Evolutionary conservation across 2,113 vertebrate genomes (phyloP).

Genomic region (Dromiciops gliroides): DNA sequence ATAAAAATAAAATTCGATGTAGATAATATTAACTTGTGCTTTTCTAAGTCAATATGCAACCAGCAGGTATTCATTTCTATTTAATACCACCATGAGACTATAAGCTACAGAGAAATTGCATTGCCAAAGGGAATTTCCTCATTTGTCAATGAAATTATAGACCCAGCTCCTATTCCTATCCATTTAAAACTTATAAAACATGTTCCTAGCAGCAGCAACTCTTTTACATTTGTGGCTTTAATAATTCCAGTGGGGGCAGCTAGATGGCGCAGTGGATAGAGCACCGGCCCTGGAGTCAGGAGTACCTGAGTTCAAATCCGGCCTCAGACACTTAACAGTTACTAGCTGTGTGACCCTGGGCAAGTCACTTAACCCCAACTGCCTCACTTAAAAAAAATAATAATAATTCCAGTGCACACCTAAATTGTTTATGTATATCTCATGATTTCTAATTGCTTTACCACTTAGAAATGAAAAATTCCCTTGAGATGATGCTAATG

Average conservation of each 20-base stretch:
- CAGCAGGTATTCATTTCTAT: neutral
- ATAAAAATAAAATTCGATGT: neutral
- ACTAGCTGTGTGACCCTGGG: too few species aligned
- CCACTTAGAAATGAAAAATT: neutral
- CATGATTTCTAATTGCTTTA: neutral
- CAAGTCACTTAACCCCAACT: too few species aligned
- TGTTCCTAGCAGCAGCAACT: neutral
- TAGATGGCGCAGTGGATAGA: too few species aligned
- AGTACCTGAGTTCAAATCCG: too few species aligned
- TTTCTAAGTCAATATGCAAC: neutral
- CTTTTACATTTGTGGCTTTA: neutral
- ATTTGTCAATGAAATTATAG: neutral
- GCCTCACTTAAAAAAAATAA: too few species aligned
- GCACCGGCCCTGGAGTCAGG: too few species aligned
- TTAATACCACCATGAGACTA: neutral
- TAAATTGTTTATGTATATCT: neutral
- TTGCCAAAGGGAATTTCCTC: neutral
- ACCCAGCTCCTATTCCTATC: neutral
- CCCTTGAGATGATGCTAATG: neutral
- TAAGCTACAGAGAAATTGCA: neutral
- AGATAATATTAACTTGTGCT: neutral
- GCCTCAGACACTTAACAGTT: too few species aligned
- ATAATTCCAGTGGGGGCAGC: neutral
- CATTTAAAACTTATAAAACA: neutral
- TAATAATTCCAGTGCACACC: neutral